phyloP scores from a whole-genome alignment of 1,140 invertebrate genomes.

The Paralvinella palmiformis region DNA sequence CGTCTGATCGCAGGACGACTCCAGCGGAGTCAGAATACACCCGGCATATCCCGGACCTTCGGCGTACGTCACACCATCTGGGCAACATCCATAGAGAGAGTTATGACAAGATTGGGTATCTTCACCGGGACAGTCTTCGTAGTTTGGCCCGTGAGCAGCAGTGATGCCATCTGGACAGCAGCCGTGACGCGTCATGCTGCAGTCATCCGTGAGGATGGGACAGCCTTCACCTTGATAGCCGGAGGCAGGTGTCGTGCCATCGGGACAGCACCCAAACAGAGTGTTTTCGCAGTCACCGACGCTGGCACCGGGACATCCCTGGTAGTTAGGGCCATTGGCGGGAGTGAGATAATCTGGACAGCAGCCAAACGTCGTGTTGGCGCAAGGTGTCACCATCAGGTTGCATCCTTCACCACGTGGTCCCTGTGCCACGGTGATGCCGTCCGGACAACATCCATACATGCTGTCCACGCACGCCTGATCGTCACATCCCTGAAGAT shows the following conservation, averaged over 20 bases:
- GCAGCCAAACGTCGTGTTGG: slow-evolving; percentile 61
- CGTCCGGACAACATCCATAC: slow-evolving; percentile 49
- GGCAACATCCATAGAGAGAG: slow-evolving; percentile 16
- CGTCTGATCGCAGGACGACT: neutral
- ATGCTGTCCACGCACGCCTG: slow-evolving; percentile 3
- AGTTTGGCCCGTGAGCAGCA: slow-evolving; percentile 40
- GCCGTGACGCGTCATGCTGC: slow-evolving; percentile 29
- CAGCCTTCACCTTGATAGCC: slow-evolving; percentile 48
- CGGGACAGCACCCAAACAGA: slow-evolving; percentile 76
- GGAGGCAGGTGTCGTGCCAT: slow-evolving; percentile 63
- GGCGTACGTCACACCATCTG: slow-evolving; percentile 27
- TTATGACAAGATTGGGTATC: neutral
- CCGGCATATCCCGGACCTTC: slow-evolving; percentile 34
- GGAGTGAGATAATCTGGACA: slow-evolving; percentile 73
- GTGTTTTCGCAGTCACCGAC: slow-evolving; percentile 68
- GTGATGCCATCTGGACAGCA: slow-evolving; percentile 47
- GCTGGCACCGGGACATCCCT: slow-evolving; percentile 44
- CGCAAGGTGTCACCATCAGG: slow-evolving; percentile 12
- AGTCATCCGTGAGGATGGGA: neutral
- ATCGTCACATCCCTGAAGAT: slow-evolving; percentile 65
- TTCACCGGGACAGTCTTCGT: slow-evolving; percentile 34
- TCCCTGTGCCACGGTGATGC: slow-evolving; percentile 42
- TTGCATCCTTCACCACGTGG: slow-evolving; percentile 39
- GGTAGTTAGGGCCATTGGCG: slow-evolving; percentile 61
- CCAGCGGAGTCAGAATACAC: slow-evolving; percentile 22